Evolutionary conservation across 2,797 vertebrate genomes (phyloP).

Genomic region (Craterocephalus amniculus): DNA sequence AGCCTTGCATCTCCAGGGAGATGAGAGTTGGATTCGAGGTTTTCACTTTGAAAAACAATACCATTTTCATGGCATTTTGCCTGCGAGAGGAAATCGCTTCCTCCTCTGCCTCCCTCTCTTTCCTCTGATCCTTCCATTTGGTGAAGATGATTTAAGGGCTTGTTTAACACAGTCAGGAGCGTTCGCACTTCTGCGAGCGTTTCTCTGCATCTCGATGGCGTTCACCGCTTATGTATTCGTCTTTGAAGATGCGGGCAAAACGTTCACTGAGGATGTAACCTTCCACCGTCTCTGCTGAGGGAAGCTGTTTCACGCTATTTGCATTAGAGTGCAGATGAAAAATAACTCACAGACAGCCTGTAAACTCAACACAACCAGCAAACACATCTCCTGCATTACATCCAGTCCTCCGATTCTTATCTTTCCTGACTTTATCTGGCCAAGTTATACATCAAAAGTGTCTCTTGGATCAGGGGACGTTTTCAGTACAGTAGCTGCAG

Average conservation of each 20-base stretch:
- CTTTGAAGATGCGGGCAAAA: constrained; percentile 19
- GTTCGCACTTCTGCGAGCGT: constrained; percentile 8
- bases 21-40: constrained; percentile 59
- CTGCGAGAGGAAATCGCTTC: constrained; percentile 47
- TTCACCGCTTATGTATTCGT: neutral
- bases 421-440: constrained; percentile 15
- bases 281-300: constrained; percentile 49
- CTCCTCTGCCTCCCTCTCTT: constrained; percentile 6
- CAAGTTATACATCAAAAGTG: constrained; percentile 10
- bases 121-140: constrained; percentile 42
- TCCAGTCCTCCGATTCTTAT: constrained; percentile 6
- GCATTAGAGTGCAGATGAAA: constrained; percentile 48
- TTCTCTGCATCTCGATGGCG: constrained; percentile 10
- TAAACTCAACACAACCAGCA: constrained; percentile 36
- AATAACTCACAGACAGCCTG: constrained; percentile 29
- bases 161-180: constrained; percentile 58
- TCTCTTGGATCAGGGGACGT: neutral
- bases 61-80: constrained; percentile 57
- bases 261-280: constrained; percentile 31
- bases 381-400: constrained; percentile 35
- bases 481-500: neutral
- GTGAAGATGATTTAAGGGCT: constrained; percentile 61
- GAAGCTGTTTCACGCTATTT: constrained; percentile 59
- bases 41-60: constrained; percentile 71
- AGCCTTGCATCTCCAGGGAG: constrained; percentile 58